A percentile compares a stretch with the other conserved stretches of the same genome.
Evolutionary conservation across 1,140 invertebrate species (phyloP).

Genomic region (Babylonia areolata): DNA sequence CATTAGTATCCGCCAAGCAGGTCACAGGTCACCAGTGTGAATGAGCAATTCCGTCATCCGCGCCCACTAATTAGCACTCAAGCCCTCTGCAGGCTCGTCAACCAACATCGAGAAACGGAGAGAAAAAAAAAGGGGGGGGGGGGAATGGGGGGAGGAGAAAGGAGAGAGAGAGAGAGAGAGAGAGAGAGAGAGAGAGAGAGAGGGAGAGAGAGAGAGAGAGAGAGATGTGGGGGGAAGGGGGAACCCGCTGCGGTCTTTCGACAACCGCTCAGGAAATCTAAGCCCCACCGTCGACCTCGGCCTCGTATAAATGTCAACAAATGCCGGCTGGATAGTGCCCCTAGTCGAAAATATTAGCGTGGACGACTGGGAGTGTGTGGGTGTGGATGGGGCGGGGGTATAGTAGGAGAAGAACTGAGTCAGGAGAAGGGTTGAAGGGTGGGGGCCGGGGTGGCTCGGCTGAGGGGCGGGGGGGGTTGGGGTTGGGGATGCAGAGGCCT

Average conservation of each 20-base stretch:
- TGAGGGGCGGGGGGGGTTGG: background rate
- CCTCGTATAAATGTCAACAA: slow-evolving; percentile 30
- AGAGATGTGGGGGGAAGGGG: too few species aligned
- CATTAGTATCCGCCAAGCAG: slow-evolving; percentile 26
- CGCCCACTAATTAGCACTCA: slow-evolving; percentile 32
- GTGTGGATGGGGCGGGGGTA: background rate
- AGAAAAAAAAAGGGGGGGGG: background rate
- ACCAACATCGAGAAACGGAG: background rate
- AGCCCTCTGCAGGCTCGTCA: slow-evolving; percentile 7
- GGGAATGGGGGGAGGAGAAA: background rate
- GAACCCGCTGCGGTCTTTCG: background rate
- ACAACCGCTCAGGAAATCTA: slow-evolving; percentile 9
- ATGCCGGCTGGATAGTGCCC: slow-evolving; percentile 7
- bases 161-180: background rate
- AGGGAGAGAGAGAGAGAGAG: background rate
- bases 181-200: background rate
- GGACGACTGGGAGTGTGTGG: background rate
- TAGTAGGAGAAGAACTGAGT: too few species aligned
- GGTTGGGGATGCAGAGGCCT: too few species aligned
- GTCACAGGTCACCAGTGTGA: slow-evolving; percentile 28
- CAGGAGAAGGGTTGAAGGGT: too few species aligned
- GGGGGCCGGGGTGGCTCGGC: background rate
- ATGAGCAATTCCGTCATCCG: slow-evolving; percentile 33
- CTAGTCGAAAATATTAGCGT: slow-evolving; percentile 28
- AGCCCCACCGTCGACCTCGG: slow-evolving; percentile 12